phyloP scores from a whole-genome alignment of 2,888 invertebrate genomes.

The Ecliptopera silaceata region DNA sequence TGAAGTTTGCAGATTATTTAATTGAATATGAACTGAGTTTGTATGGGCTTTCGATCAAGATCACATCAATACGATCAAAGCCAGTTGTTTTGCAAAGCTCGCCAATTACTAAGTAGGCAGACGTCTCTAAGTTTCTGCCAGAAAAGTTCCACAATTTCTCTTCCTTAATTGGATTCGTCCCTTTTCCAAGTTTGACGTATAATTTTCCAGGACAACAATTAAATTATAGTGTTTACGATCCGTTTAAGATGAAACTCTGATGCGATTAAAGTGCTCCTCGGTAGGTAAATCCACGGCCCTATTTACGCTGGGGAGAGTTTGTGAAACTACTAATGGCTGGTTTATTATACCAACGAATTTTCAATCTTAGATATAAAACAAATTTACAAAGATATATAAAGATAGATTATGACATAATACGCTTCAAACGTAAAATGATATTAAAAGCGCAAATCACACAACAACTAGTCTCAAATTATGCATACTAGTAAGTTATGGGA shows the following conservation, averaged over 20 bases:
- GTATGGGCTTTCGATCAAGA: neutral
- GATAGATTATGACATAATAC: too few relatives aligned
- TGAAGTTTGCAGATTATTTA: too few relatives aligned
- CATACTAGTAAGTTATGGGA: too few relatives aligned
- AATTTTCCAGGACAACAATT: constrained; percentile 35
- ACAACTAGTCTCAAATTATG: too few relatives aligned
- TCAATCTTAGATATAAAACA: too few relatives aligned
- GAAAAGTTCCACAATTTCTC: constrained; percentile 35
- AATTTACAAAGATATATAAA: too few relatives aligned
- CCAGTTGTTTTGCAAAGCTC: constrained; percentile 7
- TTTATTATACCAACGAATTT: too few relatives aligned
- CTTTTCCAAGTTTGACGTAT: constrained; percentile 35
- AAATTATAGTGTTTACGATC: constrained; percentile 47
- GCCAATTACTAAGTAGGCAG: constrained; percentile 23
- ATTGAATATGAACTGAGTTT: too few relatives aligned
- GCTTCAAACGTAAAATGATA: too few relatives aligned
- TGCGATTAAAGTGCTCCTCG: constrained; percentile 45
- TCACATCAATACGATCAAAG: neutral
- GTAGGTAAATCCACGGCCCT: constrained; percentile 14
- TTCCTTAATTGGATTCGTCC: constrained; percentile 36
- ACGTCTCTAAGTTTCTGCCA: constrained; percentile 31
- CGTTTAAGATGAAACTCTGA: constrained; percentile 48
- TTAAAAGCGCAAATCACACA: too few relatives aligned
- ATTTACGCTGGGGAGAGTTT: neutral
- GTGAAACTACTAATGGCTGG: too few relatives aligned